phyloP scores from a whole-genome alignment of 2,797 vertebrate species.

The Meriones psammophilus region DNA sequence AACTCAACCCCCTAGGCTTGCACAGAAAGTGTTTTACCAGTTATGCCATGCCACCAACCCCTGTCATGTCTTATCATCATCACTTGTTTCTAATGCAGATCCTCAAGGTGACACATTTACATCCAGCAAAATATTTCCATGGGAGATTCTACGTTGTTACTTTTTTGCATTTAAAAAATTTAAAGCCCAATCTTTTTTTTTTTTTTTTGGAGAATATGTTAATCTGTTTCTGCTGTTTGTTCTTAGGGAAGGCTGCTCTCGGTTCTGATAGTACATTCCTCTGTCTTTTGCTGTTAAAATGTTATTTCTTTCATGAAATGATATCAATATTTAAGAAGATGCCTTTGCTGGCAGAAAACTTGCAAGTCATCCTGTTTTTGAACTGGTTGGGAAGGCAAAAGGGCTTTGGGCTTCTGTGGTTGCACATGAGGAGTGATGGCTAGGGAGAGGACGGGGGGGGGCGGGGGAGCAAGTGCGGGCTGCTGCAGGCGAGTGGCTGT shows the following conservation, averaged over 20 bases:
- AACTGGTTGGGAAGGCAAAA: neutral
- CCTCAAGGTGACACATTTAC: slow-evolving; percentile 15
- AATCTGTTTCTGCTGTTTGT: slow-evolving; percentile 28
- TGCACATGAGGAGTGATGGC: neutral
- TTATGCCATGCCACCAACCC: neutral
- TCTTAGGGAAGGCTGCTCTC: neutral
- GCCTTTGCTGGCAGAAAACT: slow-evolving; percentile 3
- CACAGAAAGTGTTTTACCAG: neutral
- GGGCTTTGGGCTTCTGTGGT: neutral
- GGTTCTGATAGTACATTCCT: neutral
- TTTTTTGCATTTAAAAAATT: slow-evolving; percentile 35
- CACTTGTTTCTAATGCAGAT: slow-evolving; percentile 42
- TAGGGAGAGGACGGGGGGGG: neutral
- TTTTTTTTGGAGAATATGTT: neutral
- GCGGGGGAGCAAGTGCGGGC: fast-evolving
- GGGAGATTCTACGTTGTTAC: neutral
- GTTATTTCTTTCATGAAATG: slow-evolving; percentile 38
- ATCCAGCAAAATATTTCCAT: neutral
- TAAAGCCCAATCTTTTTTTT: neutral
- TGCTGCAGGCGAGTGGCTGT: neutral
- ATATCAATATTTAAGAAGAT: slow-evolving; percentile 29
- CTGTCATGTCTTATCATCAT: neutral
- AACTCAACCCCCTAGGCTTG: neutral
- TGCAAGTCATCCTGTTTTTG: neutral
- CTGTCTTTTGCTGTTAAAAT: slow-evolving; percentile 43